A percentile compares a stretch with the other conserved stretches of the same genome.
Evolutionary conservation across 2,797 vertebrate species (phyloP).

Genomic region (Remorina albescens): DNA sequence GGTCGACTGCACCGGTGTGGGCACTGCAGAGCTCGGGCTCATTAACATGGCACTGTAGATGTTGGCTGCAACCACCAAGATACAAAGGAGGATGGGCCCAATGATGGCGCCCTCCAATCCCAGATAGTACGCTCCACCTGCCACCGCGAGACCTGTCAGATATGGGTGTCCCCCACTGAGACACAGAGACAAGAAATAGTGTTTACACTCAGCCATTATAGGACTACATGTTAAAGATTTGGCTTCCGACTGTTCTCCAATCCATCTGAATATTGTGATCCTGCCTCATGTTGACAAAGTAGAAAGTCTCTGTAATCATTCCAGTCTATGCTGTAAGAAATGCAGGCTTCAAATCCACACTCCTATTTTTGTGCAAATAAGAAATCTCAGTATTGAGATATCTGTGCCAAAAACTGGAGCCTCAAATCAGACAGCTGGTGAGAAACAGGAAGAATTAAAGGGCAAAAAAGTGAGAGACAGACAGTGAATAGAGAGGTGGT

Average conservation of each 20-base stretch:
- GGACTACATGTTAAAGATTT: not conserved
- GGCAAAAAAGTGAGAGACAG: too few relatives aligned
- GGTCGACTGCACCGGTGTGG: slow-evolving; percentile 88
- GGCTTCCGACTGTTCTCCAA: not conserved
- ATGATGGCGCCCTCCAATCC: slow-evolving; percentile 98
- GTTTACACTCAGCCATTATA: not conserved
- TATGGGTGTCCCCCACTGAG: slow-evolving; percentile 96
- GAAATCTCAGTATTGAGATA: too few relatives aligned
- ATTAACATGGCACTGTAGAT: slow-evolving; percentile 98
- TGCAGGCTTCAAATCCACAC: too few relatives aligned
- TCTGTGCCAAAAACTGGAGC: too few relatives aligned
- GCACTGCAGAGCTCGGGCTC: slow-evolving; percentile 91
- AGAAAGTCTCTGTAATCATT: not conserved
- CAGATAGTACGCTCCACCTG: slow-evolving; percentile 96
- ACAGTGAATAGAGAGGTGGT: too few relatives aligned
- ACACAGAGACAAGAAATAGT: slow-evolving; percentile 3
- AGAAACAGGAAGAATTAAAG: too few relatives aligned
- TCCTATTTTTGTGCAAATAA: too few relatives aligned
- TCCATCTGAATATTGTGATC: not conserved
- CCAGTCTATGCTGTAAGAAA: too few relatives aligned
- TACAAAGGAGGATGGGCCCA: slow-evolving; percentile 97
- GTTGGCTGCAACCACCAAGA: slow-evolving; percentile 97
- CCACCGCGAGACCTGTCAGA: slow-evolving; percentile 95
- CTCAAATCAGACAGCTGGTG: too few relatives aligned
- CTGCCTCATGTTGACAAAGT: not conserved